Evolutionary conservation across 2,888 invertebrate genomes (phyloP).

Genomic region (Drosophila kambysellisi): DNA sequence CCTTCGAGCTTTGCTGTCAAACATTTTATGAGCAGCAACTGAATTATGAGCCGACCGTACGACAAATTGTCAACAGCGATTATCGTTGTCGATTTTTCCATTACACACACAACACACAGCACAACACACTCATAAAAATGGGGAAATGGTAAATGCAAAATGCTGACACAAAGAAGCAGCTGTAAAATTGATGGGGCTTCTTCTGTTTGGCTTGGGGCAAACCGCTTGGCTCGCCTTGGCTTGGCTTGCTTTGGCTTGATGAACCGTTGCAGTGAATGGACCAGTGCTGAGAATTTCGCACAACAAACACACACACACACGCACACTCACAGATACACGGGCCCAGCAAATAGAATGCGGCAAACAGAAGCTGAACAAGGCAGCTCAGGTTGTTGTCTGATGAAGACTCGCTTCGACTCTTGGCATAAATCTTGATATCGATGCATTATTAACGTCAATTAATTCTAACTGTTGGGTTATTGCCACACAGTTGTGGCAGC

Average conservation of each 20-base stretch:
- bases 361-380: conserved; percentile 13
- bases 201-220: conserved; percentile 21
- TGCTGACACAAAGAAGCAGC: conserved; percentile 62
- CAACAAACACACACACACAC: conserved; percentile 10
- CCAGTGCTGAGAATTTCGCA: conserved; percentile 41
- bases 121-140: conserved; percentile 19
- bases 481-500: conserved; percentile 45
- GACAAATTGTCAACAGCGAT: conserved; percentile 70
- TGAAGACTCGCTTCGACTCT: conserved; percentile 21
- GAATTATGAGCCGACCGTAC: conserved; percentile 36
- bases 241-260: conserved; percentile 28
- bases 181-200: conserved; percentile 53
- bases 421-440: conserved; percentile 74
- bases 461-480: conserved; percentile 72
- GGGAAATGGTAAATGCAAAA: conserved; percentile 43
- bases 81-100: conserved; percentile 43
- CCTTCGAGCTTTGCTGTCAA: conserved; percentile 16
- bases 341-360: conserved; percentile 37
- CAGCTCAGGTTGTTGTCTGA: conserved; percentile 21
- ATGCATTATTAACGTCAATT: conserved; percentile 79
- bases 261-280: conserved; percentile 56
- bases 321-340: conserved; percentile 2
- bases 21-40: conserved; percentile 41
- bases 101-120: conserved; percentile 27
- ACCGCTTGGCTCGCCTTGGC: conserved; percentile 2